Evolutionary conservation across 2,797 vertebrate species (phyloP), one percentile per base, ranked within the genome.

Genomic region (Kryptolebias ocellatus): DNA sequence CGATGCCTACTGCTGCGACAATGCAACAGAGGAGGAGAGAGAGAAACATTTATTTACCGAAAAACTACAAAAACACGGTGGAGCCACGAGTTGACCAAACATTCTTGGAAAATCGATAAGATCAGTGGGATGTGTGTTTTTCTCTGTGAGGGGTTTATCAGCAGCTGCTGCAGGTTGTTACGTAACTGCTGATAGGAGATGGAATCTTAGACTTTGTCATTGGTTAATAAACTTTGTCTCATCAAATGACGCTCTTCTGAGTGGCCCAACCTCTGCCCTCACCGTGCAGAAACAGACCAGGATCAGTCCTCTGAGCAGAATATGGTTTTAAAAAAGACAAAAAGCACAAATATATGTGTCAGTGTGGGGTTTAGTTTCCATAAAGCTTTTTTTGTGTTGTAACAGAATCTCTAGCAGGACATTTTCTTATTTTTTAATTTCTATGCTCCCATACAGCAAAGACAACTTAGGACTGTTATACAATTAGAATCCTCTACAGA

Each of bases 181-280:
- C 4, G 39, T 44, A 53, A 39, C 51, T 31, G 64, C 60, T 84
- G 76, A 86, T 69, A 70, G 34, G 27, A 7, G 53, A 42, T 4
- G 6, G 4, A 34, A 17, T 20, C 37, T 14, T 56, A 62, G 45
- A 51, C 31, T 60, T 50, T 0, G 28, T 50, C 60, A 44, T 49
- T 14, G 46, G n/a, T 1, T 50, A 34, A 72, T 61, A 2, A 11
- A 58, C 17, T 53, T 42, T 64, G 53, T 47, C 44, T 59, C 60
- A 66, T 72, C 64, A 28, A 5, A 15, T 15, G 53, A 49, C 29
- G 10, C 29, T 37, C 12, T 18, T 15, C 6, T 45, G 39, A 53
- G 29, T 10, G 3, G 16, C 50, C 18, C n/a, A 4, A 5, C 44
- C 2, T 15, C 14, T 17, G 2, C 6, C 28, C 5, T 64, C 28